Evolutionary conservation across 2,113 vertebrate genomes (phyloP).

Genomic region (Nycticebus coucang): DNA sequence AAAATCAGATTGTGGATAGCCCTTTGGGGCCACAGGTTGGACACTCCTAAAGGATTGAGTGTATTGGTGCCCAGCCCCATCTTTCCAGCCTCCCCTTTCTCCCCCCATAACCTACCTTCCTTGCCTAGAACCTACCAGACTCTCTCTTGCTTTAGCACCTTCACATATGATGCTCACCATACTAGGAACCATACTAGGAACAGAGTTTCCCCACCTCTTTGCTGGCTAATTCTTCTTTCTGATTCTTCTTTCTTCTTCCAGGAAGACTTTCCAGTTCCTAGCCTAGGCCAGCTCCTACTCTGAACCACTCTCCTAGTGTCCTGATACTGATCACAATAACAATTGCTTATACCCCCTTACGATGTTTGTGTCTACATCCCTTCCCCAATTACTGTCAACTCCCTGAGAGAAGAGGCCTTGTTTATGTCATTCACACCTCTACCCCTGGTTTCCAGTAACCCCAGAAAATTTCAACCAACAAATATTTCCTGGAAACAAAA

Average conservation of each 20-base stretch:
- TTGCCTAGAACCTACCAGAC: neutral
- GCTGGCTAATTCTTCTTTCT: neutral
- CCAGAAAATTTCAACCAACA: neutral
- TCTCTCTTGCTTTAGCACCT: neutral
- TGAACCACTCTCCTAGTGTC: neutral
- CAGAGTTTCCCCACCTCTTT: neutral
- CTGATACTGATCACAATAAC: neutral
- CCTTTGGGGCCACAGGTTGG: too few relatives aligned
- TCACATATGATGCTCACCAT: neutral
- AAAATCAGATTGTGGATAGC: too few relatives aligned
- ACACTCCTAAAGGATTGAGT: neutral
- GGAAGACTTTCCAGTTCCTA: neutral
- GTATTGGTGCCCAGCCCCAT: neutral
- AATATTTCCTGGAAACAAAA: slow-evolving; percentile 30
- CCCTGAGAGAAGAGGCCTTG: neutral
- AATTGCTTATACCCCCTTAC: neutral
- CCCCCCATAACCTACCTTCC: neutral
- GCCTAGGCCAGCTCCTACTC: neutral
- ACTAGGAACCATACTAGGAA: neutral
- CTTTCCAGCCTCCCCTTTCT: neutral
- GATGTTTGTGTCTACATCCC: neutral
- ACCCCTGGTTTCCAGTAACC: neutral
- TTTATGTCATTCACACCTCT: neutral
- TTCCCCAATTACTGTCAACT: slow-evolving; percentile 28
- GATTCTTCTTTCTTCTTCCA: slow-evolving; percentile 32